Conservation (phyloP, 2,888 invertebrate genomes). For the Macaria liturata region DNA sequence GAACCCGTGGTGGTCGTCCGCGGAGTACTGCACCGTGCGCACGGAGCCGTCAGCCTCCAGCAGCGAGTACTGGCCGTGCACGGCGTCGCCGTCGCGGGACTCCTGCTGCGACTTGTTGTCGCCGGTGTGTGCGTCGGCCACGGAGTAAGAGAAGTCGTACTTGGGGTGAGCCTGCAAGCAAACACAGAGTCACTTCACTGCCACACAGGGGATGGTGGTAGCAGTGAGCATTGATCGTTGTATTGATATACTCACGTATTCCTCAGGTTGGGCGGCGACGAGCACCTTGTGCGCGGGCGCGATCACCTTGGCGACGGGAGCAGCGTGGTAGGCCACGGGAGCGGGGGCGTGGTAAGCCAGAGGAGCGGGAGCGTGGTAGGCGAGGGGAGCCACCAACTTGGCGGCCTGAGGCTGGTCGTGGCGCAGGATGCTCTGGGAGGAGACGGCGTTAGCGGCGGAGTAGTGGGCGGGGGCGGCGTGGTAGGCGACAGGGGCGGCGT, state of each 20-base stretch:
- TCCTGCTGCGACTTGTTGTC: constrained; percentile 85
- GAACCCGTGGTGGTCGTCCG: constrained; percentile 80
- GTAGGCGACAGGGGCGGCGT: constrained; percentile 42
- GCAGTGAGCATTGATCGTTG: neutral
- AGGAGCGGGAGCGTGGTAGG: constrained; percentile 39
- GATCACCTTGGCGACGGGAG: constrained; percentile 47
- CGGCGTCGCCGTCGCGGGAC: constrained; percentile 84
- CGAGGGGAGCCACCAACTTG: constrained; percentile 33
- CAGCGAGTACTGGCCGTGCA: constrained; percentile 80
- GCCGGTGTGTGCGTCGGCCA: constrained; percentile 82
- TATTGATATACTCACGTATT: constrained; percentile 53
- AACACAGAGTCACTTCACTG: neutral
- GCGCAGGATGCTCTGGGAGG: constrained; percentile 62
- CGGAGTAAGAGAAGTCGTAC: constrained; percentile 83
- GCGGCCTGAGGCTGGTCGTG: constrained; percentile 46
- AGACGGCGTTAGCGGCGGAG: constrained; percentile 34
- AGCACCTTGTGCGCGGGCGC: constrained; percentile 48
- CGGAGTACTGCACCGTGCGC: constrained; percentile 79
- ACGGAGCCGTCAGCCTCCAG: constrained; percentile 79
- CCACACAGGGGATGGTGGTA: neutral
- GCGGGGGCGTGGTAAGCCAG: constrained; percentile 42
- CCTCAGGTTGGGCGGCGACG: constrained; percentile 47
- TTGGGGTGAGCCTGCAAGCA: constrained; percentile 78
- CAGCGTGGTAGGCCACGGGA: constrained; percentile 44
- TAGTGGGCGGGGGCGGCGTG: constrained; percentile 34